Percentiles rank a stretch among this genome's conserved stretches.
Evolutionary conservation across 1,140 invertebrate genomes (phyloP).

Genomic region (Drosophila truncata): DNA sequence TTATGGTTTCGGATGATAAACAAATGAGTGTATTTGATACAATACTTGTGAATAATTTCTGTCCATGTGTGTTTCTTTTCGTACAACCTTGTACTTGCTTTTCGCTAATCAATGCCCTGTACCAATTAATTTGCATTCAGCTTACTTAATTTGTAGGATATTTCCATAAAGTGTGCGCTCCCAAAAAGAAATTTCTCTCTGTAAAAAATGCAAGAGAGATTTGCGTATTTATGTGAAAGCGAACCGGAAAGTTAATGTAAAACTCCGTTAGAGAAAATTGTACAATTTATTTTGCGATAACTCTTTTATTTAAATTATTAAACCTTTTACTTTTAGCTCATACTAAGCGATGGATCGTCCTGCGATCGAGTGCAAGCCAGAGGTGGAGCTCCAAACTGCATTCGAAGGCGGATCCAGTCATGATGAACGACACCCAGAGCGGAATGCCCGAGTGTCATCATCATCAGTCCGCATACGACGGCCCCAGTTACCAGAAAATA

Average conservation of each 20-base stretch:
- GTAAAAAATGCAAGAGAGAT: neutral
- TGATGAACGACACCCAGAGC: conserved; percentile 24
- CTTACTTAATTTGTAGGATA: neutral
- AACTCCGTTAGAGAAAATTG: neutral
- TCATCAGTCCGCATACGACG: conserved; percentile 85
- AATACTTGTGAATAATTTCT: neutral
- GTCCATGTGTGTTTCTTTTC: neutral
- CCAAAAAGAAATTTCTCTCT: neutral
- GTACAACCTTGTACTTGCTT: neutral
- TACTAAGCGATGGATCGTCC: conserved; percentile 13
- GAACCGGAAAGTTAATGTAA: neutral
- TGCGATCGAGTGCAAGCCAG: neutral
- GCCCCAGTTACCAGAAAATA: conserved; percentile 87
- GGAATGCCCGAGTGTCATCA: conserved; percentile 70
- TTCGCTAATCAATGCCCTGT: neutral
- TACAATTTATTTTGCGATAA: no score
- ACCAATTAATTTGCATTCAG: neutral
- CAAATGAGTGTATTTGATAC: neutral
- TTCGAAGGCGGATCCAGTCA: conserved; percentile 62
- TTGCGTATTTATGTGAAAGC: no score
- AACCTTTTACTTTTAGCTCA: conserved; percentile 25
- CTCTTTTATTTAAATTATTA: neutral
- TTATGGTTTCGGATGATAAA: neutral
- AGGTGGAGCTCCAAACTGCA: conserved; percentile 43
- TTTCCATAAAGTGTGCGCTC: neutral